Percentiles rank a stretch among this genome's conserved stretches.
Evolutionary conservation across 2,113 vertebrate genomes (phyloP).

Genomic region (Sialia sialis): DNA sequence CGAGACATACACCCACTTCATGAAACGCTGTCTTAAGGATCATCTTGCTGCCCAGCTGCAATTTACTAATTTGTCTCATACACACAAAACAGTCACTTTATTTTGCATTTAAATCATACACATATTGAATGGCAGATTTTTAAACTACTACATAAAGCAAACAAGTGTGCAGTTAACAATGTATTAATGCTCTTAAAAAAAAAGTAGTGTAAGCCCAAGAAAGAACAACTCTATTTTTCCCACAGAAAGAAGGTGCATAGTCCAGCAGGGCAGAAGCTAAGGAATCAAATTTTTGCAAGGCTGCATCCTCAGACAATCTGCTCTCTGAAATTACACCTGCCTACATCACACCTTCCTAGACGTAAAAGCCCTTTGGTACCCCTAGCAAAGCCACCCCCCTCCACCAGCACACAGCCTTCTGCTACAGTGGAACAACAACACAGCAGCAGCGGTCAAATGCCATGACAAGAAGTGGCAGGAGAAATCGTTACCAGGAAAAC

Average conservation of each 20-base stretch:
- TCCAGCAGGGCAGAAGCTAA: background rate
- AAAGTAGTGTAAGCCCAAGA: background rate
- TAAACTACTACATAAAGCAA: background rate
- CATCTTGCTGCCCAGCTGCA: background rate
- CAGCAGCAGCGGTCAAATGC: background rate
- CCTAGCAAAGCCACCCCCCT: background rate
- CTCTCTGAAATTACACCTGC: background rate
- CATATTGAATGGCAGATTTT: background rate
- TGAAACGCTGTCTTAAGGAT: background rate
- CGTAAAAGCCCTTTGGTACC: background rate
- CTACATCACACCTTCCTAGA: background rate
- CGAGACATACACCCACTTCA: background rate
- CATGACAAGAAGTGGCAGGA: background rate
- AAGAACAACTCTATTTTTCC: background rate
- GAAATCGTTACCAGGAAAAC: constrained; percentile 12
- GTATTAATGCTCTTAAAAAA: background rate
- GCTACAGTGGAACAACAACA: background rate
- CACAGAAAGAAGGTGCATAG: background rate
- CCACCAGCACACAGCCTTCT: constrained; percentile 10
- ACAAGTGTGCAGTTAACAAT: background rate
- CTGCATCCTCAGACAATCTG: background rate
- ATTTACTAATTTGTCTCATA: background rate
- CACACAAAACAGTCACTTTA: background rate
- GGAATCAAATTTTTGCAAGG: background rate
- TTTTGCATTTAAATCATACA: background rate